Evolutionary conservation across 2,797 vertebrate genomes (phyloP), one percentile per base, ranked within the genome.

Genomic region (Merluccius polli): DNA sequence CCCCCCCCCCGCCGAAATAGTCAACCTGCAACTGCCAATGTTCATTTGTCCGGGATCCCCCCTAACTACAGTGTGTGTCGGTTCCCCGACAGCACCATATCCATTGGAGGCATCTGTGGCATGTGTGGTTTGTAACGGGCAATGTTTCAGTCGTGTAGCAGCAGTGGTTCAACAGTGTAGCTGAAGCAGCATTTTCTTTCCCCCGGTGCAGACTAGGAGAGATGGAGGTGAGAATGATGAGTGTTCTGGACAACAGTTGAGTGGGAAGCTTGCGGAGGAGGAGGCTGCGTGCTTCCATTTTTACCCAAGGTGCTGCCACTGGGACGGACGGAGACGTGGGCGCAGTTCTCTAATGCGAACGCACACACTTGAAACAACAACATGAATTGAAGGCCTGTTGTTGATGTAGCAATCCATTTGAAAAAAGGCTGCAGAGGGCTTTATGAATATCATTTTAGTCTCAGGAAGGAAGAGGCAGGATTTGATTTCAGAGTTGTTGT

Each of bases 261-360:
- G 92, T 89, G 88, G 91, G 91, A 91, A 90, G 88, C 86, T 77
- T 85, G 86, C 81, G 86, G 89, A 83, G 87, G 89, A 87, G 41
- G 80, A 84, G 79, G 83, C 88, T 87, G 83, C 90, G 80, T 87
- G 72, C 87, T 88, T 91, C 89, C 90, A 91, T 92, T 91, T 93
- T 90, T 92, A 91, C 89, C 84, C 79, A 44, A 2, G 1, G 52
- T 74, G 76, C 84, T 80, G 83, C 88, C 78, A 24, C 75, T 78
- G 81, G 78, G 81, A 89, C 87, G 80, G 78, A 85, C 10, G n/a
- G n/a, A 65, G 52, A 59, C 59, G 59, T 65, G 59, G 59, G 59
- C 10, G 24, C 32, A n/a, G 10, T 36, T 36, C 18, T 24, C 35
- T 71, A 10, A 9, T 35, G 35, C 70, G 35, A 71, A 71, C 33